Percentiles rank a stretch among this genome's conserved stretches.
Evolutionary conservation across 2,888 invertebrate species (phyloP).

Genomic region (Pterostichus madidus): DNA sequence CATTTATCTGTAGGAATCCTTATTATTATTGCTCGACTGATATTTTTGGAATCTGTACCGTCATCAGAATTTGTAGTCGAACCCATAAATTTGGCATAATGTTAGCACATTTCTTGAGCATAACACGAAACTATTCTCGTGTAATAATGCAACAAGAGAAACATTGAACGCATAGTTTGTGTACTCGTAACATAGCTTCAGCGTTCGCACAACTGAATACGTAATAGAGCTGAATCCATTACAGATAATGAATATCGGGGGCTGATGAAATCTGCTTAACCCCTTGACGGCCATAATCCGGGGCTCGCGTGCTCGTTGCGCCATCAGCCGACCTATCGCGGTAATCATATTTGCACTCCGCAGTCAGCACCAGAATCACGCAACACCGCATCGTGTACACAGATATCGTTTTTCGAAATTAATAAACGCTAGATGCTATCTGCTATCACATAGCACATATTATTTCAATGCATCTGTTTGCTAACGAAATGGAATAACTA

Average conservation of each 20-base stretch:
- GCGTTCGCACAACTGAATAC: slow-evolving; percentile 7
- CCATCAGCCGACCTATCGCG: slow-evolving; percentile 23
- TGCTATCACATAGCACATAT: not conserved
- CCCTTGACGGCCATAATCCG: slow-evolving; percentile 64
- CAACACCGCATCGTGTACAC: slow-evolving; percentile 30
- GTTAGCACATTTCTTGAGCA: too few species aligned
- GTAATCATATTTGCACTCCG: slow-evolving; percentile 54
- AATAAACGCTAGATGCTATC: slow-evolving; percentile 48
- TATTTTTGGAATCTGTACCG: too few species aligned
- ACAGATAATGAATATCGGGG: slow-evolving; percentile 66
- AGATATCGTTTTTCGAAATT: slow-evolving; percentile 56
- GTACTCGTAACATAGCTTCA: too few species aligned
- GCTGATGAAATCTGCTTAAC: slow-evolving; percentile 66
- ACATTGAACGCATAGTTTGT: too few species aligned
- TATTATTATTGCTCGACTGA: too few species aligned
- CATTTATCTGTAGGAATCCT: too few species aligned
- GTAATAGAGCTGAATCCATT: slow-evolving; percentile 62
- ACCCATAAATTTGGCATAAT: too few species aligned
- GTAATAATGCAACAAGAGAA: too few species aligned
- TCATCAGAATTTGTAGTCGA: too few species aligned
- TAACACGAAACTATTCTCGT: too few species aligned
- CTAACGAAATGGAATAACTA: too few species aligned
- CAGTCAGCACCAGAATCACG: slow-evolving; percentile 28
- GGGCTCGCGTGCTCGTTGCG: slow-evolving; percentile 39
- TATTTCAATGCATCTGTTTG: too few species aligned